phyloP scores from a whole-genome alignment of 1,140 invertebrate species.

The Oryctes rhinoceros region DNA sequence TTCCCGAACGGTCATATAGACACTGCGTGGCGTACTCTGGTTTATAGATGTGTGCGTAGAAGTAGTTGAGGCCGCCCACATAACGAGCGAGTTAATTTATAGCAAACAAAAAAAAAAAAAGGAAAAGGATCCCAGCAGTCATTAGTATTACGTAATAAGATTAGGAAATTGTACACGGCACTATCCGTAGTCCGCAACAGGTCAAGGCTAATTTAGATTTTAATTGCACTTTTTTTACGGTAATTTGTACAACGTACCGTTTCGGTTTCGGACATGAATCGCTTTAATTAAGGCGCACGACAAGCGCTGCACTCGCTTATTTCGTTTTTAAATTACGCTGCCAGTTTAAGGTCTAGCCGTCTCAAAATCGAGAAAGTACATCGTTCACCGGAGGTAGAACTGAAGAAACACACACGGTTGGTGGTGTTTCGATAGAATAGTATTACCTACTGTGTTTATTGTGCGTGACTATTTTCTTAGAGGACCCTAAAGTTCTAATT shows the following conservation, averaged over 20 bases:
- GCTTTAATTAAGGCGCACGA: not conserved
- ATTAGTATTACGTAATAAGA: constrained; percentile 20
- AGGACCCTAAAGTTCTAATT: too few relatives aligned
- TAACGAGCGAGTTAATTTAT: not conserved
- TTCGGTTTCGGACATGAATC: not conserved
- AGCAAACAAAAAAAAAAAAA: not conserved
- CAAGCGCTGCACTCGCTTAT: not conserved
- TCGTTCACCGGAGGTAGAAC: not conserved
- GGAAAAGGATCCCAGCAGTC: not conserved
- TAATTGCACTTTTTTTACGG: constrained; percentile 17
- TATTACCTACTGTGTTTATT: not conserved
- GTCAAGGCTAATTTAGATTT: constrained; percentile 28
- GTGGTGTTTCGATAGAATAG: not conserved
- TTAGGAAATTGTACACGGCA: constrained; percentile 15
- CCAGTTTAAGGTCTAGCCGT: not conserved
- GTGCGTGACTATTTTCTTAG: not conserved
- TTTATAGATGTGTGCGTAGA: not conserved
- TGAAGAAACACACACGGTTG: not conserved
- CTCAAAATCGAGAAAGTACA: not conserved
- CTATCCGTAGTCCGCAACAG: not conserved
- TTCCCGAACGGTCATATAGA: constrained; percentile 28
- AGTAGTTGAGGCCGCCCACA: constrained; percentile 4
- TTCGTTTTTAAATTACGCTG: not conserved
- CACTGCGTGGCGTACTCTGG: not conserved
- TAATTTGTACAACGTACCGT: constrained; percentile 27